phyloP scores from a whole-genome alignment of 2,888 invertebrate genomes.

The Nymphalis c-album region DNA sequence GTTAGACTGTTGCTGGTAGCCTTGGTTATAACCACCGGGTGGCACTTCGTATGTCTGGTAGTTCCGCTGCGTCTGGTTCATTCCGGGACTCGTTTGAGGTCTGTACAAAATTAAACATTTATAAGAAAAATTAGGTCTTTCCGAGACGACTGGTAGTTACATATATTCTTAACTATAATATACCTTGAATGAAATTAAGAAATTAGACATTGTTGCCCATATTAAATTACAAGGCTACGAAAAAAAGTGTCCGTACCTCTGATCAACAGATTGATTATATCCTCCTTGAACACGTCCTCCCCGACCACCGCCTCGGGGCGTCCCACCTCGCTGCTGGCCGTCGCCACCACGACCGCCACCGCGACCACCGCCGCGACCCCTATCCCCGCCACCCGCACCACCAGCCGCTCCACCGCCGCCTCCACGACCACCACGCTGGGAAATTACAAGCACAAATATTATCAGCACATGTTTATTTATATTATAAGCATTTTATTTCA shows the following conservation, averaged over 20 bases:
- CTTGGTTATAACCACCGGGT: slow-evolving; percentile 58
- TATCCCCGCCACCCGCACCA: slow-evolving; percentile 51
- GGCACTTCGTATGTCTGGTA: slow-evolving; percentile 69
- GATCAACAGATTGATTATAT: slow-evolving; percentile 58
- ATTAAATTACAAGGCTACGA: too few relatives aligned
- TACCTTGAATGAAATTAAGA: too few relatives aligned
- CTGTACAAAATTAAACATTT: slow-evolving; percentile 43
- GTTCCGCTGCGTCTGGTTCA: slow-evolving; percentile 52
- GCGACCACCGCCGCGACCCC: slow-evolving; percentile 53
- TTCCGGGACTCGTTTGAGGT: slow-evolving; percentile 56
- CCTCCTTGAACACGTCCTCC: slow-evolving; percentile 66
- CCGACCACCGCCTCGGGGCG: slow-evolving; percentile 44
- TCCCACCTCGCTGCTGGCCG: slow-evolving; percentile 42
- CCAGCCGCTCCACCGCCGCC: slow-evolving; percentile 62
- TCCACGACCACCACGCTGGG: slow-evolving; percentile 71
- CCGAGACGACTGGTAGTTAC: too few relatives aligned
- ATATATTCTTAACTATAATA: too few relatives aligned
- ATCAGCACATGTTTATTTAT: too few relatives aligned
- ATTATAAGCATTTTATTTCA: too few relatives aligned
- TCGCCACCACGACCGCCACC: slow-evolving; percentile 62
- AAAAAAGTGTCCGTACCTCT: slow-evolving; percentile 42
- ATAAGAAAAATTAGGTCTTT: too few relatives aligned
- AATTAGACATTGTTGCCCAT: too few relatives aligned
- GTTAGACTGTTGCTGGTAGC: slow-evolving; percentile 20
- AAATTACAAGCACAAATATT: neutral